Evolutionary conservation across 2,888 invertebrate species (phyloP), one percentile per base, ranked within the genome.

Genomic region (Drosophila sordidula): DNA sequence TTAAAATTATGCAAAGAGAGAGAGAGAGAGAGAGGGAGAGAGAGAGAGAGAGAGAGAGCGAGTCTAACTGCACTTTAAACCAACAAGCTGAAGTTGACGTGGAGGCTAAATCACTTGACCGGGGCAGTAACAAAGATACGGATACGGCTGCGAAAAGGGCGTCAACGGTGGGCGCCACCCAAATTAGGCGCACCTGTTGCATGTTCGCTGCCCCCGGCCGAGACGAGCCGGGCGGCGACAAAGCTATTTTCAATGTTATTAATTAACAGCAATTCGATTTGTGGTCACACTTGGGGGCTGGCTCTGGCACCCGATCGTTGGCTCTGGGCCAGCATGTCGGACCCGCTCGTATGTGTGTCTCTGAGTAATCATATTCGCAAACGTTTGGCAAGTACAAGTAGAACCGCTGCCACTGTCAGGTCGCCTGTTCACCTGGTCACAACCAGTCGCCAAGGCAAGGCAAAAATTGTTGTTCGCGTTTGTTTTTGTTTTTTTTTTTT

Each of bases 221-320:
- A 29, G 29, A 9, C 29, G 2, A 9, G 29, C 12, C 49, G 18
- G 29, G 51, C 54, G 41, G 65, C 72, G 55, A 56, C 67, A 52
- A 78, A 81, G 84, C 78, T 74, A 85, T 79, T 84, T 75, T 75
- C 72, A 58, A 47, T 79, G 70, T 72, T 82, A 82, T 82, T 84
- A 82, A 82, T 84, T 82, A 82, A 81, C 68, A 75, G 70, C 83
- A 74, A 80, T 83, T 83, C 83, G 83, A 83, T 83, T 86, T 83
- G 83, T 78, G 80, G 78, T 59, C 80, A 75, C 85, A 82, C 83
- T 85, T 73, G 64, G 76, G 52, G 70, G 81, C 83, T 63, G 63
- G 59, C 45, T 51, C 47, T 36, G 45, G 36, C 65, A 58, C 66
- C 54, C 49, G 56, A 68, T 66, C 59, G 59, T 71, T 78, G 70